Base-by-base conservation (phyloP, 2,797 vertebrate genomes). In the Synaphobranchus kaupii region DNA sequence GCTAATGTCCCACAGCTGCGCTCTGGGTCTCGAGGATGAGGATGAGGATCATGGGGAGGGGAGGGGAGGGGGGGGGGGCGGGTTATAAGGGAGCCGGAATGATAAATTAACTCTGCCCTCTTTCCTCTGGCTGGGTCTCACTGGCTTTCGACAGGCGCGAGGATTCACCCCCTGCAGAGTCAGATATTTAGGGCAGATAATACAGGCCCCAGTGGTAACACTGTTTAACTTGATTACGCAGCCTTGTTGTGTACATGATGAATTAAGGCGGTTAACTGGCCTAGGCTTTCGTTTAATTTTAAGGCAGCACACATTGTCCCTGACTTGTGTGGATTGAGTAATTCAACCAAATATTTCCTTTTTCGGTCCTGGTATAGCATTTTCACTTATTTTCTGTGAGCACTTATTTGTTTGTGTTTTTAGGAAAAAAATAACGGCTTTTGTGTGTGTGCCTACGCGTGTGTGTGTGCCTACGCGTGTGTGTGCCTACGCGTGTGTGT, bases 51-150 rank as follows among this genome's bases (percentile, higher is more conserved):
- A n/a, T 13, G 13, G 54, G 54, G 54, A n/a, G n/a, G 13, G 2
- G 66, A n/a, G n/a, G n/a, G 92, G 91, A 93, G 89, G 92, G 90
- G 86, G 85, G 90, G 93, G 92, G 91, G 91, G 92, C 92, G 90
- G 80, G 31, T 90, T 90, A 93, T 94, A 92, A 93, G 13, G 93
- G 93, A 94, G 94, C 92, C 91, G 6, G 90, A 92, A 95, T 95
- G 93, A 95, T 95, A 94, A 95, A 95, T 95, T 95, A 94, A 93
- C 93, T 94, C 89, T 95, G 94, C 92, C 94, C 94, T 93, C 88
- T 28, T 94, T 95, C 93, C 93, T 91, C 93, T 93, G 89, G 88
- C 34, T 76, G 34, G 87, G 90, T 92, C 93, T 94, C 93, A 93
- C 94, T 95, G 92, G 93, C 92, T 94, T 76, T 94, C 90, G 91